These are phyloP conservation scores for Sinocyclocheilus anshuiensis DNA, from an alignment of 2,113 vertebrate species.

Conservation along the genomic window DNA sequence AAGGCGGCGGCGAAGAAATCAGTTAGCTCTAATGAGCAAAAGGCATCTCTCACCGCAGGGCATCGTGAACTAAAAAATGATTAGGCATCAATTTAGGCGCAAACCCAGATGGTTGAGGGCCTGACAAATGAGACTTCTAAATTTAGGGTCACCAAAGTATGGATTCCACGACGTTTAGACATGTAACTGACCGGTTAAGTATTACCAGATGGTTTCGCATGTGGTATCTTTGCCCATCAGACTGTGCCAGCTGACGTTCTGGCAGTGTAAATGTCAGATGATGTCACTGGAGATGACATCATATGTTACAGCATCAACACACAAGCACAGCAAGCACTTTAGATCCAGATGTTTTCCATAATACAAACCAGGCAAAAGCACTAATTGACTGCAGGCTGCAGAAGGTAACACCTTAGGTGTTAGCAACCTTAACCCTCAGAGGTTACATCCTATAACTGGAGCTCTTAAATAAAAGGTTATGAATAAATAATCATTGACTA, in stretches of 20 bases:
- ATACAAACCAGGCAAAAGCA: not conserved
- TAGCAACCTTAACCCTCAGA: conserved; percentile 18
- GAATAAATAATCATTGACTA: conserved; percentile 26
- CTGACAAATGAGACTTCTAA: conserved; percentile 16
- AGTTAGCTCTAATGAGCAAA: conserved; percentile 24
- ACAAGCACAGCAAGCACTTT: not conserved
- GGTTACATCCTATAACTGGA: conserved; percentile 20
- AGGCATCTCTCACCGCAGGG: conserved; percentile 6
- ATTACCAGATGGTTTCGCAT: not conserved
- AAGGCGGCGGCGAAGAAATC: not conserved
- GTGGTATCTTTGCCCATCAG: not conserved
- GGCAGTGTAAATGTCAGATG: not conserved
- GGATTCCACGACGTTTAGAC: not conserved
- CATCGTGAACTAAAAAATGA: not conserved
- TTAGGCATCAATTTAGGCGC: not conserved
- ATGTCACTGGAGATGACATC: not conserved
- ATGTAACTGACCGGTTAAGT: not conserved
- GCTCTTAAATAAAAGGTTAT: conserved; percentile 32
- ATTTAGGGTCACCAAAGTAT: conserved; percentile 9
- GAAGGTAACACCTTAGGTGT: too few species aligned
- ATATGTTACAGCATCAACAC: not conserved
- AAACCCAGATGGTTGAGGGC: conserved; percentile 4
- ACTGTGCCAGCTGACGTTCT: not conserved
- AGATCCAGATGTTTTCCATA: conserved; percentile 9
- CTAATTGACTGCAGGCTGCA: not conserved